Conservation (phyloP, 92 coral and sea anemone genomes). For the Zoanthus gigantus region DNA sequence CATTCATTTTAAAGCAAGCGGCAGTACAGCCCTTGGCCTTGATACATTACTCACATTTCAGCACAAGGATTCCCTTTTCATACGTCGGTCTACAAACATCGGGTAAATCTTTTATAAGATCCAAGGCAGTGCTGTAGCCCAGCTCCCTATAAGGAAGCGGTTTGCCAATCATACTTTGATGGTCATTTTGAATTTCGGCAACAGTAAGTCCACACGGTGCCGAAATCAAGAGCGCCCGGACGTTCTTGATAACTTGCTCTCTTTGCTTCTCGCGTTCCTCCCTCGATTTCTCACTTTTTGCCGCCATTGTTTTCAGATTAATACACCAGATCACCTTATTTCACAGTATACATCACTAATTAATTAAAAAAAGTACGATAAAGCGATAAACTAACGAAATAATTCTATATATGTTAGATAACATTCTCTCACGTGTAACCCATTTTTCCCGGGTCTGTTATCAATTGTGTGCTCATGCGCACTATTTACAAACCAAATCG, state of each 20-base stretch:
- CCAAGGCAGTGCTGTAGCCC: slow-evolving; percentile 76
- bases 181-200: slow-evolving; percentile 90
- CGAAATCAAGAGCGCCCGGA: slow-evolving; percentile 93
- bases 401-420: background rate
- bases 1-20: too few species aligned
- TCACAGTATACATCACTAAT: background rate
- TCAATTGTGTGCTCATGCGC: slow-evolving; percentile 21
- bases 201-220: slow-evolving; percentile 92
- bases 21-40: too few species aligned
- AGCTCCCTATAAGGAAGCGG: slow-evolving; percentile 89
- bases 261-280: slow-evolving; percentile 60
- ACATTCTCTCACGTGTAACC: slow-evolving; percentile 24
- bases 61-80: slow-evolving; percentile 79
- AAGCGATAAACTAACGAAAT: background rate
- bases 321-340: background rate
- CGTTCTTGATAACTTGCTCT: slow-evolving; percentile 69
- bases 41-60: slow-evolving; percentile 70
- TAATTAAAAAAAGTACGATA: background rate
- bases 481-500: background rate
- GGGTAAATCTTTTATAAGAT: slow-evolving; percentile 88
- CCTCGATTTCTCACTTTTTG: slow-evolving; percentile 17
- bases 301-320: background rate
- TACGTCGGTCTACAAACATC: slow-evolving; percentile 88
- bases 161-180: slow-evolving; percentile 82
- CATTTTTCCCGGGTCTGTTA: slow-evolving; percentile 40